Evolutionary conservation across 2,113 vertebrate species (phyloP), one percentile per base, ranked within the genome.

Genomic region (Mormoops blainvillei): DNA sequence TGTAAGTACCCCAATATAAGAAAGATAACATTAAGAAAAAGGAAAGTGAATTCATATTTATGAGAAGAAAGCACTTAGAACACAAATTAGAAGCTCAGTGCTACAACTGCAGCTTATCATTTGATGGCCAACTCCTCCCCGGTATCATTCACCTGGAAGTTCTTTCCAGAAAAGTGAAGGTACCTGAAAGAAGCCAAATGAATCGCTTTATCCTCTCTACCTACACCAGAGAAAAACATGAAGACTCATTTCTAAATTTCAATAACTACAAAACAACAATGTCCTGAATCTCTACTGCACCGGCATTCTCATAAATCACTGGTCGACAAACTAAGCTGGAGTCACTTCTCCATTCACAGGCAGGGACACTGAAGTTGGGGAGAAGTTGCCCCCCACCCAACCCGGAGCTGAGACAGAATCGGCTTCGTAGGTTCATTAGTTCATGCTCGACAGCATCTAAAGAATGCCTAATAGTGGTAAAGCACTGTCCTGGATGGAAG

Each of bases 51-150:
- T 90, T 93, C 54, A 56, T 19, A 70, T 24, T 68, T 67, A 58
- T 92, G 43, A 74, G 88, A 95, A 86, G 76, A 77, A 94, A 94
- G 89, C 67, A 92, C 58, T 80, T 11, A 87, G 68, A 85, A 84
- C 13, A 74, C 33, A 14, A 73, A 43, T 71, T 31, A 83, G 61
- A 54, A 88, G 63, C 31, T 86, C 65, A 14, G 33, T 22, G 58
- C 38, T 73, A 78, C 50, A 67, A 26, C 13, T 28, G 65, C 54
- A 61, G 36, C 7, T 77, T 89, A 71, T 80, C 43, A 58, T 67
- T 70, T 83, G 24, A 81, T 20, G 78, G 58, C 24, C 81, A 82
- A 56, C 43, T 85, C 18, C 76, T 80, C 3, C 14, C 90, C 38
- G 3, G 19, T 8, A 81, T 73, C 52, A 41, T 50, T 67, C 24